Percentiles rank a stretch among this genome's conserved stretches.
Evolutionary conservation across 1,140 invertebrate genomes (phyloP).

Genomic region (Heliconius himera): DNA sequence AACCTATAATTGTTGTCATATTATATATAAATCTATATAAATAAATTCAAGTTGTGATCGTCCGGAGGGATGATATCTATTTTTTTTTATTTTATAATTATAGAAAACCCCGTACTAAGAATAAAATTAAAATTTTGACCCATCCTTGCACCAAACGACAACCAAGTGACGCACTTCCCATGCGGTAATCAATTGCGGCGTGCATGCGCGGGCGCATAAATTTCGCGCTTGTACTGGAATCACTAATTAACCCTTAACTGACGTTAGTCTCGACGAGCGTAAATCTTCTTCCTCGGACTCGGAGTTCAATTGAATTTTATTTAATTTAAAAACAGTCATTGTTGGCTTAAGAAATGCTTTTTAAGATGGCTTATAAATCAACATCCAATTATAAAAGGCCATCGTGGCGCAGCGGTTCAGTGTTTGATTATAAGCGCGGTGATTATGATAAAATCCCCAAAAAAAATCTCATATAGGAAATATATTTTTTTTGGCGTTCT

Average conservation of each 20-base stretch:
- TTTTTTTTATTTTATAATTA: no score
- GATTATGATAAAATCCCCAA: not conserved
- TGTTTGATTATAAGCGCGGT: not conserved
- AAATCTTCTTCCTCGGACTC: conserved; percentile 51
- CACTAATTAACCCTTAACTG: conserved; percentile 70
- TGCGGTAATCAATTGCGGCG: conserved; percentile 54
- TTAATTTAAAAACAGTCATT: conserved; percentile 6
- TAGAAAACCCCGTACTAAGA: no score
- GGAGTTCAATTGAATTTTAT: conserved; percentile 9
- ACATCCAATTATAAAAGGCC: not conserved
- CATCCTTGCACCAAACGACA: conserved; percentile 36
- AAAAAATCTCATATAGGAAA: no score
- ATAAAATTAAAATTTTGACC: no score
- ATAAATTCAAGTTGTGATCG: no score
- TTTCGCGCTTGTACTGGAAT: conserved; percentile 51
- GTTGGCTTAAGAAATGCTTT: conserved; percentile 5
- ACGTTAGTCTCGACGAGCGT: conserved; percentile 47
- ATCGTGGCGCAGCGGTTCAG: not conserved
- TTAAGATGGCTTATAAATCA: not conserved
- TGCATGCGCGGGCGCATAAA: conserved; percentile 52
- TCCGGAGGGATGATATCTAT: no score
- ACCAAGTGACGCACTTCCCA: conserved; percentile 38
- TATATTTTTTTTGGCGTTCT: no score
- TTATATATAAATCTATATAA: no score
- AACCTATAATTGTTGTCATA: no score